Evolutionary conservation across 2,797 vertebrate species (phyloP).

Genomic region (Myotis vivesi): DNA sequence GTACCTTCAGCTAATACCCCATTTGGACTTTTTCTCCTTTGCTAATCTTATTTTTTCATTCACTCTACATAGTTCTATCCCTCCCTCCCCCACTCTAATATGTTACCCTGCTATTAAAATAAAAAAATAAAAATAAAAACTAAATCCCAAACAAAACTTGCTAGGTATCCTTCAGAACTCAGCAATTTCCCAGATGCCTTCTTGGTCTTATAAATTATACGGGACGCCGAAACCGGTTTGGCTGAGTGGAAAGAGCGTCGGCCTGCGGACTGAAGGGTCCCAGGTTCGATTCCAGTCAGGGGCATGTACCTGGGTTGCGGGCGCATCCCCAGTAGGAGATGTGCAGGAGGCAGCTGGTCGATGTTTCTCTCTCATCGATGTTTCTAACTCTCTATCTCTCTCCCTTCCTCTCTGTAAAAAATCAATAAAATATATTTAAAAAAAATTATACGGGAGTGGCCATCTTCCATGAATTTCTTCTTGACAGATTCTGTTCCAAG

Average conservation of each 20-base stretch:
- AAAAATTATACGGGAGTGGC: not conserved
- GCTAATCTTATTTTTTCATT: not conserved
- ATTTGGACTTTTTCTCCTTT: not conserved
- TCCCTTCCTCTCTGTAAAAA: too few species aligned
- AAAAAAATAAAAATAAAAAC: not conserved
- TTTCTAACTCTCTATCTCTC: too few species aligned
- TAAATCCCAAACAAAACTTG: not conserved
- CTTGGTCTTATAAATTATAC: not conserved
- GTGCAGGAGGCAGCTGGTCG: too few species aligned
- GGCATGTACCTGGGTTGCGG: too few species aligned
- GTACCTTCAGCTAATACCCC: not conserved
- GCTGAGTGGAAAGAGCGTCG: too few species aligned
- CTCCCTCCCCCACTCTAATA: not conserved
- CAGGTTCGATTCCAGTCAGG: too few species aligned
- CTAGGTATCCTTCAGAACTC: not conserved
- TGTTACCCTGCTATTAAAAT: not conserved
- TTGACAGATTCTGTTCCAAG: not conserved
- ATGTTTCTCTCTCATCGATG: too few species aligned
- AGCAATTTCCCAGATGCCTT: not conserved
- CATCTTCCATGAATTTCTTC: not conserved
- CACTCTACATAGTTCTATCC: not conserved
- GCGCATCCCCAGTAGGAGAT: too few species aligned
- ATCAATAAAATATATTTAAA: too few species aligned
- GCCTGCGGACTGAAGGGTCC: too few species aligned
- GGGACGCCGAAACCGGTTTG: too few species aligned